A percentile compares a stretch with the other conserved stretches of the same genome.
Conservation (phyloP, 2,797 vertebrate genomes). For the Sebastes goodei region DNA sequence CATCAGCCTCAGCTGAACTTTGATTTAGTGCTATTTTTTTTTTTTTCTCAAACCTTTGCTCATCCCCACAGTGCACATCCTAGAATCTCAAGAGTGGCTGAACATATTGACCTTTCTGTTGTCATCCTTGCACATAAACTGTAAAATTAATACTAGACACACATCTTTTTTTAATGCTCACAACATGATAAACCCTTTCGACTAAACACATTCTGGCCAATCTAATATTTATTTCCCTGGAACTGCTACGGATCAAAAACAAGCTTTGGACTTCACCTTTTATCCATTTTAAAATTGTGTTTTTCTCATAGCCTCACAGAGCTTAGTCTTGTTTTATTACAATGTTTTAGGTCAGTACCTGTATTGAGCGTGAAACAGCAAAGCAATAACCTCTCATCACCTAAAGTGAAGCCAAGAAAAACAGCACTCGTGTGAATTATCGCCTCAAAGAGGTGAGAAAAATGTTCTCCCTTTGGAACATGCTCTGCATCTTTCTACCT, state of each 20-base stretch:
- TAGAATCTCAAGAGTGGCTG: background rate
- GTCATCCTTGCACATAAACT: background rate
- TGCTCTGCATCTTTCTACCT: background rate
- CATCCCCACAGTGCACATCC: background rate
- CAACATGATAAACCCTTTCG: background rate
- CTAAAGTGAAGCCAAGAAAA: conserved; percentile 15
- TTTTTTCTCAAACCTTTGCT: background rate
- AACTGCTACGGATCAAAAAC: background rate
- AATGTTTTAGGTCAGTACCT: conserved; percentile 18
- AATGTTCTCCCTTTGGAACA: background rate
- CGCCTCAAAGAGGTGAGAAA: background rate
- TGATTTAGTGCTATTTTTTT: background rate
- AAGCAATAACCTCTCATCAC: conserved; percentile 44
- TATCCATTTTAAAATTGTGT: background rate
- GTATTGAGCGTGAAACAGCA: conserved; percentile 12
- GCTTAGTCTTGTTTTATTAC: conserved; percentile 23
- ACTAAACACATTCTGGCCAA: background rate
- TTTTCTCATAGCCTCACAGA: background rate
- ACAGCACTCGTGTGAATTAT: conserved; percentile 19
- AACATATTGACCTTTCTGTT: background rate
- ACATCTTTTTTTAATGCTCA: background rate
- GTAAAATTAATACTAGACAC: background rate
- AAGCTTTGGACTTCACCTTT: background rate
- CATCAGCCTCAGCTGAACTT: background rate
- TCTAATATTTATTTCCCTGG: background rate